Base-by-base conservation (phyloP, 37 sponge, comb jelly and placozoan species). In the Chondrilla cf. caribensis region DNA sequence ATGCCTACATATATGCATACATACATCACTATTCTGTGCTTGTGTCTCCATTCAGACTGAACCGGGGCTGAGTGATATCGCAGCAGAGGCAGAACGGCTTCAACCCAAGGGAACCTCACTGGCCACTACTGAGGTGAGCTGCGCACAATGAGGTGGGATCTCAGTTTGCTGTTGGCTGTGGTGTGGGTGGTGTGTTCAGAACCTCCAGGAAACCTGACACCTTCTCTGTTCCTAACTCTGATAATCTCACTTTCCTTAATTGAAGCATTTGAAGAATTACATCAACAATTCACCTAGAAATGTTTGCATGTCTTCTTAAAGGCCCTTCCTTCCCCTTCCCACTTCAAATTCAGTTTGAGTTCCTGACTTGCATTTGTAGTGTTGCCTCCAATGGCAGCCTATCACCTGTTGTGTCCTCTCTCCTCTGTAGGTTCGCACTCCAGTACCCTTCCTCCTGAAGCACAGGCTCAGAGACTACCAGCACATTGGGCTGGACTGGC, bases 401-500 rank as follows among this genome's bases (percentile, higher is more conserved):
- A n/a, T n/a, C n/a, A n/a, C n/a, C n/a, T n/a, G n/a, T n/a, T n/a
- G n/a, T n/a, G n/a, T n/a, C n/a, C n/a, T n/a, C n/a, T 31, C 28
- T 14, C 59, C 36, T 59, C 29, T 85, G 14, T 62, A 90, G 91
- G 93, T 92, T 43, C 86, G 89, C 29, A 97, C 95, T 0, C 79
- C 80, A n/a, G 90, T 99, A n/a, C 99, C 99, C 0, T 94, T 96
- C 87, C 89, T 99, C 24, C 88, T 99, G 64, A 79, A 81, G 47
- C 93, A 92, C 82, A 88, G 64, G 39, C 90, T 99, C 62, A 60
- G 99, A 4, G 99, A 99, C 88, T 99, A 99, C 75, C 99, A 99
- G 79, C 97, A 99, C 84, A 95, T 99, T 51, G 99, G 99, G 25
- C 83, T 99, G 60, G 92, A 96, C 84, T 99, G 99, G 99, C 91